Evolutionary conservation across 53 echinoderm and acorn worm genomes (phyloP).

Genomic region (Temnopleurus reevesii): DNA sequence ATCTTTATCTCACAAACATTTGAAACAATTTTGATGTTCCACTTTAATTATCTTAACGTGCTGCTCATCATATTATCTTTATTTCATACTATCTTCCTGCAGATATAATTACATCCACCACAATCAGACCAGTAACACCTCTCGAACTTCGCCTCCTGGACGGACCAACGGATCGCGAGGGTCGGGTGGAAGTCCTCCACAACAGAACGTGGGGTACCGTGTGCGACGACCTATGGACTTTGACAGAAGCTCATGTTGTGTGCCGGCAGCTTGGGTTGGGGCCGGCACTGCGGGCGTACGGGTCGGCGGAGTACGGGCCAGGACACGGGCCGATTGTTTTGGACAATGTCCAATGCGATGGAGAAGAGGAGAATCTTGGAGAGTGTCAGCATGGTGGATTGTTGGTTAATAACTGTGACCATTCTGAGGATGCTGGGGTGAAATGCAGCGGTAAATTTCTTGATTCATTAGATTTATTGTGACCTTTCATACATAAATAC

Average conservation of each 20-base stretch:
- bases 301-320: slow-evolving; percentile 29
- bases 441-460: slow-evolving; percentile 45
- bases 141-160: not conserved
- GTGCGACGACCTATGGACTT: slow-evolving; percentile 70
- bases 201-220: slow-evolving; percentile 78
- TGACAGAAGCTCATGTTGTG: slow-evolving; percentile 62
- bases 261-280: slow-evolving; percentile 70
- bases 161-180: slow-evolving; percentile 44
- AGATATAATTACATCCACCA: too few relatives aligned
- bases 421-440: slow-evolving; percentile 73
- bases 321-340: slow-evolving; percentile 66
- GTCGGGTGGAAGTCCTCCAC: slow-evolving; percentile 71
- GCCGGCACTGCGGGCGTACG: slow-evolving; percentile 15
- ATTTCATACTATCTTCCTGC: too few relatives aligned
- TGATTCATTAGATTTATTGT: not conserved
- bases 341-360: slow-evolving; percentile 63
- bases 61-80: too few relatives aligned
- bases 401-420: slow-evolving; percentile 63
- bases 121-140: not conserved
- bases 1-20: too few relatives aligned
- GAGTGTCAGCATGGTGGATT: slow-evolving; percentile 32
- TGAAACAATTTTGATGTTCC: too few relatives aligned
- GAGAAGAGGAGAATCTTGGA: slow-evolving; percentile 54
- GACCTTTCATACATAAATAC: not conserved
- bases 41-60: too few relatives aligned